Conservation (phyloP, 2,888 invertebrate genomes). For the Agonopterix heracliana region DNA sequence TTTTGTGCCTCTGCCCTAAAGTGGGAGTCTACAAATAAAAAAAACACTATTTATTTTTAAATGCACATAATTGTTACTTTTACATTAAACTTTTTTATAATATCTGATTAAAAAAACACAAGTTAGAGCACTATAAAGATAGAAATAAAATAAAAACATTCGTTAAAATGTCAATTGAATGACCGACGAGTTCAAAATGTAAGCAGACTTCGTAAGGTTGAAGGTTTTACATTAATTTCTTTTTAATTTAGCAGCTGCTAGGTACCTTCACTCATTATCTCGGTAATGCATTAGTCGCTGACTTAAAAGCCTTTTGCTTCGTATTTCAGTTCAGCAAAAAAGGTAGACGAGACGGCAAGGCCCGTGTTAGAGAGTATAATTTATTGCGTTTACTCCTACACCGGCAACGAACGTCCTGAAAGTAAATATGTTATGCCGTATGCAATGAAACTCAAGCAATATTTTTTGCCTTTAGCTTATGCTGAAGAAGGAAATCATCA, state of each 20-base stretch:
- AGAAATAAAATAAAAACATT: too few relatives aligned
- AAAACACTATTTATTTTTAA: too few relatives aligned
- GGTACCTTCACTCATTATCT: constrained; percentile 28
- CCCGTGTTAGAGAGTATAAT: constrained; percentile 44
- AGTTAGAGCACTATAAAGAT: too few relatives aligned
- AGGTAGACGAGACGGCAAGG: constrained; percentile 27
- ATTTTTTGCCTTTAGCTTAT: constrained; percentile 3
- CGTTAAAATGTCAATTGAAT: too few relatives aligned
- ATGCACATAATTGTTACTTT: too few relatives aligned
- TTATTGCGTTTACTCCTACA: constrained; percentile 39
- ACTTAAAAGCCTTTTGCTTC: constrained; percentile 26
- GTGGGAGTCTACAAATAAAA: too few relatives aligned
- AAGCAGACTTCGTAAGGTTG: too few relatives aligned
- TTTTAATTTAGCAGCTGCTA: constrained; percentile 8
- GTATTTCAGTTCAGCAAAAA: constrained; percentile 31
- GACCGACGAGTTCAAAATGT: too few relatives aligned
- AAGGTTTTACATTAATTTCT: constrained; percentile 2
- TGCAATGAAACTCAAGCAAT: constrained; percentile 3
- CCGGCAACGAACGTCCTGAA: constrained; percentile 30
- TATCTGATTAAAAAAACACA: too few relatives aligned
- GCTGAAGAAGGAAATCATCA: neutral
- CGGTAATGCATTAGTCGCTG: constrained; percentile 35
- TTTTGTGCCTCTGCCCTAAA: too few relatives aligned
- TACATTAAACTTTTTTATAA: too few relatives aligned
- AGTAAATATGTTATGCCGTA: constrained; percentile 10